Conservation (phyloP, 2,888 invertebrate genomes). For the Enchytraeus crypticus region DNA sequence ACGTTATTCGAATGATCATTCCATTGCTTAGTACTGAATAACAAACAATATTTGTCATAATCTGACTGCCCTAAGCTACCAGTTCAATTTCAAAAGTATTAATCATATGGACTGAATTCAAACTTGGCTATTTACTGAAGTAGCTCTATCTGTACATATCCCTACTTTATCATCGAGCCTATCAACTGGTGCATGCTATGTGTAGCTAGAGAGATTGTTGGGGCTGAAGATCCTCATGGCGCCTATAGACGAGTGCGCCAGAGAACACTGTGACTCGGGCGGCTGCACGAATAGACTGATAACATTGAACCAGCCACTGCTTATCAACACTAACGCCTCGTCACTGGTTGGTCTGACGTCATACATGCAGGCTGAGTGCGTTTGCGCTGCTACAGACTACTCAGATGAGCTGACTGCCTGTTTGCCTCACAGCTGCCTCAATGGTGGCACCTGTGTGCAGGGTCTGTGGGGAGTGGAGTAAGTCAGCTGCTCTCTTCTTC, state of each 20-base stretch:
- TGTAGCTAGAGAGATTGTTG: slow-evolving; percentile 65
- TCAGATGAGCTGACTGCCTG: slow-evolving; percentile 69
- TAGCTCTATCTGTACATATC: background rate
- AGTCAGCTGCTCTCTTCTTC: too few species aligned
- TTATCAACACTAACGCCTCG: slow-evolving; percentile 95
- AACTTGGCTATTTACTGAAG: background rate
- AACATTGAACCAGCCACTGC: slow-evolving; percentile 46
- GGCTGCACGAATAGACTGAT: slow-evolving; percentile 88
- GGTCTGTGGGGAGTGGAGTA: slow-evolving; percentile 18
- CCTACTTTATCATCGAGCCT: too few species aligned
- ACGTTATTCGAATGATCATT: too few species aligned
- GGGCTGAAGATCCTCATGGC: slow-evolving; percentile 95
- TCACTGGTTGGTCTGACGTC: slow-evolving; percentile 91
- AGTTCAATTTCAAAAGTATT: too few species aligned
- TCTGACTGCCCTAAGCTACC: too few species aligned
- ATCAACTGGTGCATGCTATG: background rate
- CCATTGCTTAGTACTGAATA: too few species aligned
- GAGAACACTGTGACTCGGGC: slow-evolving; percentile 53
- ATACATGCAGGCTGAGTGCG: slow-evolving; percentile 82
- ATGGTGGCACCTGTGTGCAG: slow-evolving; percentile 81
- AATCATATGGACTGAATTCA: background rate
- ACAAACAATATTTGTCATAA: too few species aligned
- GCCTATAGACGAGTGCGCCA: slow-evolving; percentile 63
- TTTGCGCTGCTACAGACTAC: slow-evolving; percentile 89
- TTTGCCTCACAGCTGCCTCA: slow-evolving; percentile 61